Evolutionary conservation across 2,797 vertebrate species (phyloP), one percentile per base, ranked within the genome.

Genomic region (Oreochromis grahami): DNA sequence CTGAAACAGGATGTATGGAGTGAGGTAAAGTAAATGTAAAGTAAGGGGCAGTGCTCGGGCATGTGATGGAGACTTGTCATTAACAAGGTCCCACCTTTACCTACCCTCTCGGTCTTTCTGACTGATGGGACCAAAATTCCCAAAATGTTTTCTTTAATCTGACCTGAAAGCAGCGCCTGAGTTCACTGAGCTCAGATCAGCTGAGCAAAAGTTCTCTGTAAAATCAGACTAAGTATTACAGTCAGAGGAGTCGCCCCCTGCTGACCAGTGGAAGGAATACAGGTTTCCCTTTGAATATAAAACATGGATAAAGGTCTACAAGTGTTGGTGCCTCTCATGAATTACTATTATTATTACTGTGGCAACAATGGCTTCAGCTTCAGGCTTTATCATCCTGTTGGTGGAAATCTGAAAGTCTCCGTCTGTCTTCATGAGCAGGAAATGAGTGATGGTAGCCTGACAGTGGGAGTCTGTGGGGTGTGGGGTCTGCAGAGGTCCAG

Each of bases 381-480:
- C 56, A 36, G 56, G 11, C 17, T 36, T n/a, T 36, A 36, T 36
- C 56, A n/a, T 34, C 56, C 32, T 60, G 17, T 26, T 48, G 41
- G 41, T 3, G 68, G 68, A 48, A 72, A 43, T 68, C 8, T 43
- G 38, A 41, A 14, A 6, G 65, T 6, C 24, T 17, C 65, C 3
- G 9, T 45, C 68, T 7, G 24, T 48, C 43, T 32, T 2, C 21
- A 32, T 2, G 21, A 10, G 65, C 24, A 72, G 41, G 68, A 48
- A 0, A 48, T 19, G 68, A 48, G 21, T 10, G 13, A 68, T 19
- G 15, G 24, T 19, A 5, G 6, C 24, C 0, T 12, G 14, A n/a
- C 43, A 32, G 41, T 19, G 68, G 26, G 43, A 48, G 43, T 8
- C 24, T 3, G 68, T 6, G 32, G 24, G 8, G 36, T 26, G 70